phyloP scores from a whole-genome alignment of 37 sponge, comb jelly and placozoan species.

The Amphimedon queenslandica region DNA sequence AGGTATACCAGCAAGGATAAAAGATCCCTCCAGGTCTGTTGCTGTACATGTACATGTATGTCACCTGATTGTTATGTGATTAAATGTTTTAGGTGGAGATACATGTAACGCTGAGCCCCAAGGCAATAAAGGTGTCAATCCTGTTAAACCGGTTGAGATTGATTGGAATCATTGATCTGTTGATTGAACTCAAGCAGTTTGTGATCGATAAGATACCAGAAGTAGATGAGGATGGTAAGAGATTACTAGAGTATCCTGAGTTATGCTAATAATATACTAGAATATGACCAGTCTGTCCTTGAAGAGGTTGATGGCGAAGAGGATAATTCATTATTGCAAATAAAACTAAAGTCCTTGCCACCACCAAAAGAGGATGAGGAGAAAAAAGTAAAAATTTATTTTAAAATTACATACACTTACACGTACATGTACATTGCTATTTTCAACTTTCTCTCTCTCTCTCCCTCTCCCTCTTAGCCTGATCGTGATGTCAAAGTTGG shows the following conservation, averaged over 20 bases:
- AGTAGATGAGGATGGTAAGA: constrained; percentile 2
- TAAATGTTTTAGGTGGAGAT: constrained; percentile 56
- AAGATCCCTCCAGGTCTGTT: constrained; percentile 12
- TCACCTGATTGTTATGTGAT: background rate
- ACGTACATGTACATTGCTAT: background rate
- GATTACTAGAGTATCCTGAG: background rate
- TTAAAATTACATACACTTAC: background rate
- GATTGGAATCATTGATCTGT: constrained; percentile 67
- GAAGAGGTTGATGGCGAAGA: constrained; percentile 1
- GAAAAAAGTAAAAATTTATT: background rate
- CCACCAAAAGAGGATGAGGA: background rate
- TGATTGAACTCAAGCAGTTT: constrained; percentile 65
- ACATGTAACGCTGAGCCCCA: constrained; percentile 55
- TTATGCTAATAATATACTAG: no score
- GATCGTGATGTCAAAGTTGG: constrained; percentile 37
- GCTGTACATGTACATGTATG: background rate
- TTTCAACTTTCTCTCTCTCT: background rate
- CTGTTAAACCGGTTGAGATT: constrained; percentile 75
- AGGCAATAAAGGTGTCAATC: constrained; percentile 58
- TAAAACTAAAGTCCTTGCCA: background rate
- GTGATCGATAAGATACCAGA: constrained; percentile 58
- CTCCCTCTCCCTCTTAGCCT: no score
- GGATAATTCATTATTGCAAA: background rate
- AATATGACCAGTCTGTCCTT: background rate
- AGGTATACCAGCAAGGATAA: constrained; percentile 7